Evolutionary conservation across 1,140 invertebrate genomes (phyloP).

Genomic region (Portunus trituberculatus): DNA sequence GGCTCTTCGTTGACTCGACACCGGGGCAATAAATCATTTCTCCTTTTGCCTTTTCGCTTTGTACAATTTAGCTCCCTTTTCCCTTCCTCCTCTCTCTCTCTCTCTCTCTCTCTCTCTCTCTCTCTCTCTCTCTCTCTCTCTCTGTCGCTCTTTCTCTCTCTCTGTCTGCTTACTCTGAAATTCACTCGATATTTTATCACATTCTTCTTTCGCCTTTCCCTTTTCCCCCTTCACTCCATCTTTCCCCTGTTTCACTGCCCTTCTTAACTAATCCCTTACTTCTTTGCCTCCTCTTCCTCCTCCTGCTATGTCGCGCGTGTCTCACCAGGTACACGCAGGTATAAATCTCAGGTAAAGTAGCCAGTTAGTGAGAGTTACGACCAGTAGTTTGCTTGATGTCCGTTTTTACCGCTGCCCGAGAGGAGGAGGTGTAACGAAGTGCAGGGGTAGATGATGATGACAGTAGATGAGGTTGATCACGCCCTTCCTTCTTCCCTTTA

Average conservation of each 20-base stretch:
- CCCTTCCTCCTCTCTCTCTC: background rate
- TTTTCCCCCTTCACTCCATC: background rate
- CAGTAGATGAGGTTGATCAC: background rate
- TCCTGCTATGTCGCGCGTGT: background rate
- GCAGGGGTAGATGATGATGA: background rate
- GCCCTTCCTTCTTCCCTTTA: too few relatives aligned
- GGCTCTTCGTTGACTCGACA: too few relatives aligned
- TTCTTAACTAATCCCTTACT: background rate
- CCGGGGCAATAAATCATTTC: too few relatives aligned
- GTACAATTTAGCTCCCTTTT: too few relatives aligned
- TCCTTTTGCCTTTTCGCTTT: too few relatives aligned
- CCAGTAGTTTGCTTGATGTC: background rate
- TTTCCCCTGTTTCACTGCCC: background rate
- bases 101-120: background rate
- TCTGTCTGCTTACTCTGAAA: background rate
- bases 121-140: constrained; percentile 20
- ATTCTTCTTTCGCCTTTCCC: background rate
- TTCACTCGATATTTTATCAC: too few relatives aligned
- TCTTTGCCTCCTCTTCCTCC: background rate
- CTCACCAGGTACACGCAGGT: background rate
- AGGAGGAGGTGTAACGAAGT: background rate
- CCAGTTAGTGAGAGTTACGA: constrained; percentile 2
- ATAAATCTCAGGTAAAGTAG: background rate
- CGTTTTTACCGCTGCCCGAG: background rate
- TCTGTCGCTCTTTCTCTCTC: background rate